phyloP scores from a whole-genome alignment of 2,113 vertebrate genomes.

The Rattus norvegicus region GRCr8 NC_086031.1:42372501-42373000 shows the following conservation, averaged over 20 bases:
- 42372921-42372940: no score
- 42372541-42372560: background rate
- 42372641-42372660: no score
- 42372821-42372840: no score
- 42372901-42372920: background rate
- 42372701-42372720: background rate
- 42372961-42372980: no score
- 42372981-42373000: no score
- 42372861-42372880: background rate
- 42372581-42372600: no score
- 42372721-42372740: background rate
- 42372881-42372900: background rate
- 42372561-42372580: no score
- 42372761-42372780: background rate
- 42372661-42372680: no score
- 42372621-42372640: no score
- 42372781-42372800: background rate
- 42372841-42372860: background rate
- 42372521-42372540: background rate
- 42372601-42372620: no score
- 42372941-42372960: no score
- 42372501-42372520: background rate
- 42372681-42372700: background rate
- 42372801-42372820: background rate
- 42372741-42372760: background rate